A percentile compares a stretch with the other conserved stretches of the same genome.
These are phyloP conservation scores for Drosophila trapezifrons DNA, from an alignment of 1,140 invertebrate species.

Conservation along the genomic window DNA sequence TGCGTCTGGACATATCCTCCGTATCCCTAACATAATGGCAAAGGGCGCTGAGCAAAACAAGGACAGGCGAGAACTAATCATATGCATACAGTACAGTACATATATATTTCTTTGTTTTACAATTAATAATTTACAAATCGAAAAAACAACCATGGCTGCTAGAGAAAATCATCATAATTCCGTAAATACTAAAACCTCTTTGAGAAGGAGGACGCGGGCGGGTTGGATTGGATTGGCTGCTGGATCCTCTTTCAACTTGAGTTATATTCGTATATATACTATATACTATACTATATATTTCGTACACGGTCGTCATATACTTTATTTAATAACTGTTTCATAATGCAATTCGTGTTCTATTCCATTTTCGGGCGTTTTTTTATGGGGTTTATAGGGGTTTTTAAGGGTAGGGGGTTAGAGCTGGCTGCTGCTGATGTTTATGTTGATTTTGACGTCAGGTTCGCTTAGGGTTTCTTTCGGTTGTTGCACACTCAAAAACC, in stretches of 20 bases:
- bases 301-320: slow-evolving; percentile 59
- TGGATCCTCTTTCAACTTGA: slow-evolving; percentile 41
- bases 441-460: slow-evolving; percentile 36
- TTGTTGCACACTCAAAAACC: slow-evolving; percentile 47
- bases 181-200: slow-evolving; percentile 48
- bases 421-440: slow-evolving; percentile 52
- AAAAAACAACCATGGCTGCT: slow-evolving; percentile 62
- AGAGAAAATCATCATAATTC: slow-evolving; percentile 46
- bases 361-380: slow-evolving; percentile 61
- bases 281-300: slow-evolving; percentile 62
- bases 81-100: slow-evolving; percentile 52
- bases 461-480: slow-evolving; percentile 11
- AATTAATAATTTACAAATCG: slow-evolving; percentile 63
- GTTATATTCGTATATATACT: slow-evolving; percentile 46
- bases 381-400: slow-evolving; percentile 7
- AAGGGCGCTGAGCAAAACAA: slow-evolving; percentile 52
- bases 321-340: slow-evolving; percentile 73
- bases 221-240: slow-evolving; percentile 48
- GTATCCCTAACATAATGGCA: slow-evolving; percentile 53
- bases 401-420: slow-evolving; percentile 9
- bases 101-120: slow-evolving; percentile 44
- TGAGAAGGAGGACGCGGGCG: slow-evolving; percentile 40
- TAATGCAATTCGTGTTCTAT: slow-evolving; percentile 63
- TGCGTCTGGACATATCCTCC: slow-evolving; percentile 55
- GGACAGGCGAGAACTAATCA: slow-evolving; percentile 39